Percentiles rank a stretch among this genome's conserved stretches.
These are phyloP conservation scores for Scrobipalpa atriplicella DNA, from an alignment of 2,888 invertebrate genomes.

Conservation along the genomic window DNA sequence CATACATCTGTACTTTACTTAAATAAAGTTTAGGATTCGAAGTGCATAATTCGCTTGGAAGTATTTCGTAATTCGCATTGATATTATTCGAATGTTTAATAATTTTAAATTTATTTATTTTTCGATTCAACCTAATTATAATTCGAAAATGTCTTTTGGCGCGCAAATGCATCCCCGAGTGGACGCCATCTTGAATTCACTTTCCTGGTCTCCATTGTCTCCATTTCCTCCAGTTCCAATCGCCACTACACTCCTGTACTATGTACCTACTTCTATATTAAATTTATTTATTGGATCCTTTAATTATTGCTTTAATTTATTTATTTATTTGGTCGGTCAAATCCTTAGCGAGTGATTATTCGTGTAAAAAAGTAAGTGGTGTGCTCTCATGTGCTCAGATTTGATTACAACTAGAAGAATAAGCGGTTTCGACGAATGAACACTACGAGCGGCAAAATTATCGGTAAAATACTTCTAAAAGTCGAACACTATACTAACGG, in stretches of 20 bases:
- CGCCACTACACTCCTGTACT: slow-evolving; percentile 39
- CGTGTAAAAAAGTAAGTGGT: slow-evolving; percentile 68
- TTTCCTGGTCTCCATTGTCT: no score
- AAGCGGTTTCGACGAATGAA: slow-evolving; percentile 62
- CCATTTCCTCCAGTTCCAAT: slow-evolving; percentile 8
- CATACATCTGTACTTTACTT: neutral
- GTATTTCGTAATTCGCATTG: slow-evolving; percentile 28
- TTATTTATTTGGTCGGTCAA: slow-evolving; percentile 68
- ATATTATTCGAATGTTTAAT: slow-evolving; percentile 22
- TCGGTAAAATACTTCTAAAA: slow-evolving; percentile 68
- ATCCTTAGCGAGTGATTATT: slow-evolving; percentile 70
- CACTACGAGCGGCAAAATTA: slow-evolving; percentile 74
- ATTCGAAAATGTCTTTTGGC: slow-evolving; percentile 71
- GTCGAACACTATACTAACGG: slow-evolving; percentile 67
- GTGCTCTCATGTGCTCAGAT: slow-evolving; percentile 71
- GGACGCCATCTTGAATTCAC: slow-evolving; percentile 24
- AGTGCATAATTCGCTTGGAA: slow-evolving; percentile 22
- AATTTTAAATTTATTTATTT: slow-evolving; percentile 36
- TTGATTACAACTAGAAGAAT: slow-evolving; percentile 65
- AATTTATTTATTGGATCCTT: slow-evolving; percentile 57
- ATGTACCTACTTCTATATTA: slow-evolving; percentile 55
- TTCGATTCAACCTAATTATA: slow-evolving; percentile 42
- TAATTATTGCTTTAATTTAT: slow-evolving; percentile 67
- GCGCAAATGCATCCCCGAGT: slow-evolving; percentile 56
- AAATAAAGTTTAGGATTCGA: slow-evolving; percentile 11